A percentile compares a stretch with the other conserved stretches of the same genome.
These are phyloP conservation scores for Psettodes erumei DNA, from an alignment of 2,113 vertebrate genomes.

Conservation along the genomic window DNA sequence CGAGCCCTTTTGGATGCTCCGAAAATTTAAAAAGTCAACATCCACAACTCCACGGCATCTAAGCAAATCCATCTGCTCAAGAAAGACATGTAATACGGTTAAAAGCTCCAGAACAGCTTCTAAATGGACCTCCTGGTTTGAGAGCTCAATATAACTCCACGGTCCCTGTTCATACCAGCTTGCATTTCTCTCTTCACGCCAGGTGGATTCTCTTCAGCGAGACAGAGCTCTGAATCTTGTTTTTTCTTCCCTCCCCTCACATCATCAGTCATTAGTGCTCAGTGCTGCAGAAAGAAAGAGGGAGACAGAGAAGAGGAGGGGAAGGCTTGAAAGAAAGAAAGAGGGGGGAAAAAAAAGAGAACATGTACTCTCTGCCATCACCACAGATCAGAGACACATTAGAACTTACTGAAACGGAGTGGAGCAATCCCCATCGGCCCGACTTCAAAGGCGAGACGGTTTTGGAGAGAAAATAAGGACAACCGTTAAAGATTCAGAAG, in stretches of 20 bases:
- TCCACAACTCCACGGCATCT: neutral
- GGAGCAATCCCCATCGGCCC: constrained; percentile 73
- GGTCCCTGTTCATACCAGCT: neutral
- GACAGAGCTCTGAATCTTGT: constrained; percentile 1
- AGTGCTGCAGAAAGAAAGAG: constrained; percentile 19
- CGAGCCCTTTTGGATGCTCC: neutral
- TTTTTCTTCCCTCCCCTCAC: constrained; percentile 5
- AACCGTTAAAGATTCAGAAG: constrained; percentile 72
- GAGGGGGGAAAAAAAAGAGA: constrained; percentile 21
- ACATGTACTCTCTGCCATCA: constrained; percentile 57
- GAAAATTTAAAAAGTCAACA: neutral
- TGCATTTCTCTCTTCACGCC: constrained; percentile 7
- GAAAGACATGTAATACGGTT: no score
- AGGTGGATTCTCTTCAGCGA: constrained; percentile 38
- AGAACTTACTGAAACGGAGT: constrained; percentile 65
- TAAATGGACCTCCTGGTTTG: neutral
- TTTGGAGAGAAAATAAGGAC: constrained; percentile 70
- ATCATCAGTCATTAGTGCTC: constrained; percentile 49
- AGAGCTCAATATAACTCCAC: neutral
- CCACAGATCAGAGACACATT: constrained; percentile 76
- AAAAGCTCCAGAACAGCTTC: no score
- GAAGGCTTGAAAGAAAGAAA: constrained; percentile 30
- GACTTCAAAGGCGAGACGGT: constrained; percentile 72
- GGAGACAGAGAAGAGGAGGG: neutral
- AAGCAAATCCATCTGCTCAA: no score